These are phyloP conservation scores for Chaenocephalus aceratus DNA, from an alignment of 2,113 vertebrate species.

Conservation along the genomic window DNA sequence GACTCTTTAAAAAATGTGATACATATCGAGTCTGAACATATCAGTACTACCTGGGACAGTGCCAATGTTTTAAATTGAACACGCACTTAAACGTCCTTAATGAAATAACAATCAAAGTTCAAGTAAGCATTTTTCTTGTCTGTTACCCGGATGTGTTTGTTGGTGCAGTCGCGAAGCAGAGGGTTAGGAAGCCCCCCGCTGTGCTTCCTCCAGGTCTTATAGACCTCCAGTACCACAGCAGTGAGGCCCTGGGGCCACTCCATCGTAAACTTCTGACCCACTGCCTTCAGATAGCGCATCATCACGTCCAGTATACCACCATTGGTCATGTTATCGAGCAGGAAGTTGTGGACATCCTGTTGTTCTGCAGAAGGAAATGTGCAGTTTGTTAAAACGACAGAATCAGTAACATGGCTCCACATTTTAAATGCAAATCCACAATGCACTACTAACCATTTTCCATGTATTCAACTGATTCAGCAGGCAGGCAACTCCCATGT, in stretches of 20 bases:
- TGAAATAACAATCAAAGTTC: too few relatives aligned
- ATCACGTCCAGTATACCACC: slow-evolving; percentile 95
- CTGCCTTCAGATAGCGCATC: slow-evolving; percentile 92
- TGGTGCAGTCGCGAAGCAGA: slow-evolving; percentile 90
- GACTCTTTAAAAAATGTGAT: neutral
- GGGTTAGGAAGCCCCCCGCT: slow-evolving; percentile 95
- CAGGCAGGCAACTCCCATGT: slow-evolving; percentile 81
- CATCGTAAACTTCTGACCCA: slow-evolving; percentile 91
- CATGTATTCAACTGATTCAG: slow-evolving; percentile 89
- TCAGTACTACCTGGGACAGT: too few relatives aligned
- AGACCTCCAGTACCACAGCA: slow-evolving; percentile 90
- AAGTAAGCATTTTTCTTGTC: neutral
- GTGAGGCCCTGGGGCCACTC: slow-evolving; percentile 92
- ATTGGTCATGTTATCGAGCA: slow-evolving; percentile 91
- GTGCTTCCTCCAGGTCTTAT: slow-evolving; percentile 93
- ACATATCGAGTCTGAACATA: neutral
- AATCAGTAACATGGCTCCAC: neutral
- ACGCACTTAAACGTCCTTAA: too few relatives aligned
- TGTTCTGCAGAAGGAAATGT: slow-evolving; percentile 84
- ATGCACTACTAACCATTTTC: slow-evolving; percentile 86
- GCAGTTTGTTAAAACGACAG: neutral
- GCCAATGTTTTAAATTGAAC: too few relatives aligned
- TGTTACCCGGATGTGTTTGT: slow-evolving; percentile 90
- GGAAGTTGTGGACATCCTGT: slow-evolving; percentile 92
- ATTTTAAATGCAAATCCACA: neutral